These are phyloP conservation scores for Lycodopsis pacificus DNA, from an alignment of 2,797 vertebrate genomes.

Conservation along the genomic window DNA sequence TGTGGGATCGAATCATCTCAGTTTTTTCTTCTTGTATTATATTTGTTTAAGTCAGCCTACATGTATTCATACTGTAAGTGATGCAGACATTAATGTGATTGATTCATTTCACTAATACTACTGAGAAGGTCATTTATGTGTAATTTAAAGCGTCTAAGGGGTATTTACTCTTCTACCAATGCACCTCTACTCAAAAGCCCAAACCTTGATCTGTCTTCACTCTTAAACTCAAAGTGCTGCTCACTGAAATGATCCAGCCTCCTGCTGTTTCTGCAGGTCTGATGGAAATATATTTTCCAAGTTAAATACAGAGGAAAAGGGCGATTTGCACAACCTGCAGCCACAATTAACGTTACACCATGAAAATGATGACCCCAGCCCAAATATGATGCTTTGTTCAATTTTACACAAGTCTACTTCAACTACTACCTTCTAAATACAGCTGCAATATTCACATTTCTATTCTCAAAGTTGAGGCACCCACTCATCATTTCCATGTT, in stretches of 20 bases:
- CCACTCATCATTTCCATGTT: slow-evolving; percentile 44
- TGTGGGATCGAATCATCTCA: neutral
- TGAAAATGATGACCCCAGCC: slow-evolving; percentile 35
- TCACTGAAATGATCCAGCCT: slow-evolving; percentile 15
- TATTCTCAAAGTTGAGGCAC: slow-evolving; percentile 22
- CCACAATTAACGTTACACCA: slow-evolving; percentile 76
- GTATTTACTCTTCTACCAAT: neutral
- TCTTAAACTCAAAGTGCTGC: slow-evolving; percentile 29
- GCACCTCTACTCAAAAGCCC: slow-evolving; percentile 21
- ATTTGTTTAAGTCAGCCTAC: neutral
- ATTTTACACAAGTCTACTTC: slow-evolving; percentile 25
- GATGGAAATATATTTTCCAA: slow-evolving; percentile 27
- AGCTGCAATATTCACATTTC: slow-evolving; percentile 17
- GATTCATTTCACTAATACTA: neutral
- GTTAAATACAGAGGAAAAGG: slow-evolving; percentile 77
- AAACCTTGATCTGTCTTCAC: slow-evolving; percentile 42
- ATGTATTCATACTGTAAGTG: neutral
- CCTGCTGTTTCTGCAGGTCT: slow-evolving; percentile 34
- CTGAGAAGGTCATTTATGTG: neutral
- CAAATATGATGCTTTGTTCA: slow-evolving; percentile 27
- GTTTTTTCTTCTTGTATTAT: neutral
- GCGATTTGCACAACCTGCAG: slow-evolving; percentile 88
- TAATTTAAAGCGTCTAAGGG: neutral
- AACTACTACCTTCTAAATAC: slow-evolving; percentile 34
- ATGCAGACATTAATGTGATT: neutral